phyloP scores from a whole-genome alignment of 2,113 vertebrate species.

The Eulacestoma nigropectus region DNA sequence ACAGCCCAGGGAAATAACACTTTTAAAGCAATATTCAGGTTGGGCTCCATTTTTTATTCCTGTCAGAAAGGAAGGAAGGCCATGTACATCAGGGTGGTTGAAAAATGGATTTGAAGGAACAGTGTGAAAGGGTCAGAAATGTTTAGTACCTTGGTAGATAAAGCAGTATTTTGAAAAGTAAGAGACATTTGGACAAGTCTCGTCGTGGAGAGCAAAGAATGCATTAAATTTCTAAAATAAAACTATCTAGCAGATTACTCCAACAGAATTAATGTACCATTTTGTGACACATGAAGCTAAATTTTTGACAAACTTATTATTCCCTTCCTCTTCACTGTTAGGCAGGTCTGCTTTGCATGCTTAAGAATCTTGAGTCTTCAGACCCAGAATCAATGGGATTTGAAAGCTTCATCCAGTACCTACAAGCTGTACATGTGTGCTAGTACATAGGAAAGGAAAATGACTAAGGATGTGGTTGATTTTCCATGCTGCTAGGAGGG shows the following conservation, averaged over 20 bases:
- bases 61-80: not conserved
- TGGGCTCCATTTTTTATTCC: not conserved
- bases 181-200: not conserved
- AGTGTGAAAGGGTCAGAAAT: not conserved
- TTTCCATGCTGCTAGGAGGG: not conserved
- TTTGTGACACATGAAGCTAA: not conserved
- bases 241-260: not conserved
- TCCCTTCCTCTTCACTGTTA: not conserved
- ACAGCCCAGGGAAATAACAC: not conserved
- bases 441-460: not conserved
- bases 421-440: not conserved
- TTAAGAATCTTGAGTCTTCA: not conserved
- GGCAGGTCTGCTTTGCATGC: not conserved
- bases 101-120: not conserved
- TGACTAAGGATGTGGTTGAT: not conserved
- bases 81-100: not conserved
- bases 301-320: not conserved
- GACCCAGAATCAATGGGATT: not conserved
- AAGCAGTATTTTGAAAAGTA: not conserved
- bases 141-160: not conserved
- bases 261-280: not conserved
- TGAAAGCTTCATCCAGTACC: not conserved
- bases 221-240: not conserved
- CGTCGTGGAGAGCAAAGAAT: not conserved
- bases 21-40: not conserved